Conservation (phyloP, 1,140 invertebrate species). For the Araneus ventricosus region DNA sequence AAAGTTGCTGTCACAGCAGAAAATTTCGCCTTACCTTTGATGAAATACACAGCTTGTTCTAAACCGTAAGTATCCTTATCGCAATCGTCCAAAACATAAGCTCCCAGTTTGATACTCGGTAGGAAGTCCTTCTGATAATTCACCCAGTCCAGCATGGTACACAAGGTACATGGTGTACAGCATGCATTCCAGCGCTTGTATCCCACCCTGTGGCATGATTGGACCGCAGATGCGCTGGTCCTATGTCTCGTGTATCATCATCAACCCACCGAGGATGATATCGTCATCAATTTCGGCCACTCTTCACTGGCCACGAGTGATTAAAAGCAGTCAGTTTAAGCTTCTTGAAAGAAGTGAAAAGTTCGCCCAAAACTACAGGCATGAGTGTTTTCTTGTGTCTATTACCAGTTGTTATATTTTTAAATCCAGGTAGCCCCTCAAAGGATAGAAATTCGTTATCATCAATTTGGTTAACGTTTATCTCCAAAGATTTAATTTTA, state of each 20-base stretch:
- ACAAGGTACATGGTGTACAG: conserved; percentile 93
- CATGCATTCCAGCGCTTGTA: conserved; percentile 94
- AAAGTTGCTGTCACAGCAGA: too few species aligned
- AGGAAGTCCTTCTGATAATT: conserved; percentile 85
- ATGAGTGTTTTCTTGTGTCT: neutral
- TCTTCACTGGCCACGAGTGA: conserved; percentile 89
- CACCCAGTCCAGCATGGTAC: conserved; percentile 89
- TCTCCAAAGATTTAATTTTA: neutral
- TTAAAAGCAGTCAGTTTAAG: neutral
- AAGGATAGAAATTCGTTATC: neutral
- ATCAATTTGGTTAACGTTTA: neutral
- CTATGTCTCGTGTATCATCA: conserved; percentile 95
- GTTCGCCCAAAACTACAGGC: neutral
- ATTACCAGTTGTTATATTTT: neutral
- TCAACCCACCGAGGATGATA: conserved; percentile 89
- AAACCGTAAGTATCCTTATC: conserved; percentile 97
- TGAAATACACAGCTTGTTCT: conserved; percentile 98
- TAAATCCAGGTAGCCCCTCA: neutral
- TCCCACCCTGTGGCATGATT: conserved; percentile 95
- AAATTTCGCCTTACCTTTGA: conserved; percentile 88
- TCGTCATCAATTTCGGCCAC: conserved; percentile 92
- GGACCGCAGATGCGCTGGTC: conserved; percentile 91
- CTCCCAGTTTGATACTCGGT: conserved; percentile 90
- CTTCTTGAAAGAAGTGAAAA: neutral
- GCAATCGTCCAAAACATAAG: conserved; percentile 95